Evolutionary conservation across 1,140 invertebrate species (phyloP).

Genomic region (Ceratosolen fusciceps): DNA sequence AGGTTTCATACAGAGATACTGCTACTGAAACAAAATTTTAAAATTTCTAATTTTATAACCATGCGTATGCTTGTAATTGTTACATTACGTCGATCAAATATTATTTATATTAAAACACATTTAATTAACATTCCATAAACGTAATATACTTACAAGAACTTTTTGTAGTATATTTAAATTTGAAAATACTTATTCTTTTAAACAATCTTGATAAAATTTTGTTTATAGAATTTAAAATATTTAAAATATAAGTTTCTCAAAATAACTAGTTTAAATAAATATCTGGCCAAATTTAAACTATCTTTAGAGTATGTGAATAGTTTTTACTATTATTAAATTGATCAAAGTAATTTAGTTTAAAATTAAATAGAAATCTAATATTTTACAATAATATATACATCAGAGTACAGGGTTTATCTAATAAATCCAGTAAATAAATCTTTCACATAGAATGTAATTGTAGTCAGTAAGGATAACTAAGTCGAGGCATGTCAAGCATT

Average conservation of each 20-base stretch:
- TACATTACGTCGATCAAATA: slow-evolving; percentile 4
- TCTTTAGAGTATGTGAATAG: no score
- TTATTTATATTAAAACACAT: slow-evolving; percentile 6
- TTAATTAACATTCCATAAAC: no score
- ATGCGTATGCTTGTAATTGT: slow-evolving; percentile 37
- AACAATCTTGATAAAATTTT: not conserved
- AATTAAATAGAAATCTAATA: slow-evolving; percentile 6
- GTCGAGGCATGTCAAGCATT: slow-evolving; percentile 30
- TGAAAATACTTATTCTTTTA: not conserved
- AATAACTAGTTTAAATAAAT: not conserved
- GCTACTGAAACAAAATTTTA: slow-evolving; percentile 44
- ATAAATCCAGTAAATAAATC: slow-evolving; percentile 34
- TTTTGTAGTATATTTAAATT: not conserved
- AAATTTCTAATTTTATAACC: slow-evolving; percentile 12
- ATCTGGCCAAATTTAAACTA: not conserved
- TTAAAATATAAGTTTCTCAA: no score
- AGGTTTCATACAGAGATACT: slow-evolving; percentile 2
- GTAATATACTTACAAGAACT: no score
- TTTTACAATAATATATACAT: slow-evolving; percentile 7
- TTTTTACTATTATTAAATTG: no score
- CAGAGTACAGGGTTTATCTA: slow-evolving; percentile 29
- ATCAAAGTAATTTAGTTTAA: not conserved
- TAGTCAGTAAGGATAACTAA: slow-evolving; percentile 44
- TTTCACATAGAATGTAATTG: slow-evolving; percentile 35
- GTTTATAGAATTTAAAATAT: not conserved